phyloP scores from a whole-genome alignment of 2,888 invertebrate genomes.

The Rosalia funebris region DNA sequence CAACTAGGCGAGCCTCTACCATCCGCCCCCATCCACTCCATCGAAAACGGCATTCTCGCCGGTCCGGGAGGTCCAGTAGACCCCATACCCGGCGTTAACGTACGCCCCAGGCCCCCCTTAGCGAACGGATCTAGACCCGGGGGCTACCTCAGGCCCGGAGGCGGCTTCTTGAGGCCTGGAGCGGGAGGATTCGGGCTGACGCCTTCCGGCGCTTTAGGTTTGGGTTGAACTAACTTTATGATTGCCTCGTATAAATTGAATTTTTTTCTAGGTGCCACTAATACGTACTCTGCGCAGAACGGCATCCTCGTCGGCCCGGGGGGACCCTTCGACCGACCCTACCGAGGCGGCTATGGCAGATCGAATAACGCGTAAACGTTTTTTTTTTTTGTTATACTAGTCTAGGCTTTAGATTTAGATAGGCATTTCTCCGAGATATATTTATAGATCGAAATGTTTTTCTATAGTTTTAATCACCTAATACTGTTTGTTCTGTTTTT shows the following conservation, averaged over 20 bases:
- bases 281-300: constrained; percentile 45
- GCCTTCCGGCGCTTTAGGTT: constrained; percentile 7
- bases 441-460: too few species aligned
- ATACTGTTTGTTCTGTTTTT: background rate
- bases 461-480: too few species aligned
- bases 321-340: constrained; percentile 55
- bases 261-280: constrained; percentile 14
- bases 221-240: background rate
- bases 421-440: too few species aligned
- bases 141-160: constrained; percentile 37
- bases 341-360: constrained; percentile 34
- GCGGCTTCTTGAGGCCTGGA: constrained; percentile 34
- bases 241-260: background rate
- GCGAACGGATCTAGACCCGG: constrained; percentile 63
- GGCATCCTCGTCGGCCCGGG: constrained; percentile 57
- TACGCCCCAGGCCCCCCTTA: constrained; percentile 46
- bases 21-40: constrained; percentile 56
- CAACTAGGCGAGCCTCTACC: constrained; percentile 56
- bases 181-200: constrained; percentile 28
- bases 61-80: constrained; percentile 63
- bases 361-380: constrained; percentile 24
- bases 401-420: background rate
- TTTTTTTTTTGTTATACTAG: background rate
- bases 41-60: constrained; percentile 61
- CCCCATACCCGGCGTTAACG: constrained; percentile 33